Evolutionary conservation across 1,140 invertebrate species (phyloP), one percentile per base, ranked within the genome.

Genomic region (Oreohelix idahoensis): DNA sequence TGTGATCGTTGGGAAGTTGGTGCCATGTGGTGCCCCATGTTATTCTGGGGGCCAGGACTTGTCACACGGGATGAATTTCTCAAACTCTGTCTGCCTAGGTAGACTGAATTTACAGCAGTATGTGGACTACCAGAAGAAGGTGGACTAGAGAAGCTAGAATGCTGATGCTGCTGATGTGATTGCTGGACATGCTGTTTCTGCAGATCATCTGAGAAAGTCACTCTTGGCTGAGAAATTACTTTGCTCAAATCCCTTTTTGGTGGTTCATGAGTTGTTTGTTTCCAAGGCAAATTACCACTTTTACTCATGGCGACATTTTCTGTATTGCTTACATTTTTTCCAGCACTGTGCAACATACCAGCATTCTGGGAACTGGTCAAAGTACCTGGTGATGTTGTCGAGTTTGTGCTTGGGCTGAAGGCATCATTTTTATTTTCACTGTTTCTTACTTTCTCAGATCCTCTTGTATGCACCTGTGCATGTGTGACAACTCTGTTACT

Each of bases 51-150:
- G 69, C 23, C 42, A 79, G 76, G 69, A 32, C 63, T 20, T 70
- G 42, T 63, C 76, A 8, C 29, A 74, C 75, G n/a, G 77, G 53
- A 20, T 70, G 79, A 70, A 84, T 86, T 69, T 82, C 74, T 45
- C 74, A 58, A 26, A 51, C 42, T 51, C 66, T 42, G 23, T 70
- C 32, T 78, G 73, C 73, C 42, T 63, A 53, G 66, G 73, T 5
- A 45, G 15, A 51, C 42, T 49, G 71, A 17, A 39, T 45, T 26
- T 42, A 15, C 13, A 26, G 38, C 0, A 51, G 20, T 51, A 49
- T 69, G 53, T 36, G 45, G 69, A 32, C 36, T 38, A 32, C 79
- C 73, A 15, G 69, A 71, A 42, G 83, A 76, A 53, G 38, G 71
- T 45, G 78, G 49, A 71, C 74, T 71, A 29, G 63, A 32, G 1